Conservation (phyloP, 2,113 vertebrate genomes). For the Herpetotheres cachinnans region DNA sequence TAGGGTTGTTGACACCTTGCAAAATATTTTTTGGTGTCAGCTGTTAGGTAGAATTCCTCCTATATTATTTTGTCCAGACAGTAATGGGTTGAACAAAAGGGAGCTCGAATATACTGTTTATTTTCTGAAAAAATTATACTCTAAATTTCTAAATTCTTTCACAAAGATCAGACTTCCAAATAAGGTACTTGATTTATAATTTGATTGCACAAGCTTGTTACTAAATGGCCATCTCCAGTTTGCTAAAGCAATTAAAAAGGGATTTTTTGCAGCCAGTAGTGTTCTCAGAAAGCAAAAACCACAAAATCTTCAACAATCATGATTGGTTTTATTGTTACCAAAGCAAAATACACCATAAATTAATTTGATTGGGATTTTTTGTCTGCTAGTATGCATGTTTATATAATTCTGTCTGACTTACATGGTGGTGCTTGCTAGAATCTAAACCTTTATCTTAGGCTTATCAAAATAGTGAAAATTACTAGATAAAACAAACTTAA, state of each 20-base stretch:
- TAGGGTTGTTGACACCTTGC: background rate
- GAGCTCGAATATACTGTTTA: background rate
- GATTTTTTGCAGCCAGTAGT: background rate
- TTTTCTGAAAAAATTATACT: background rate
- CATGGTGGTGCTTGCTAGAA: background rate
- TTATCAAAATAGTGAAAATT: background rate
- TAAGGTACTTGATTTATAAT: background rate
- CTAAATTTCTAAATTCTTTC: background rate
- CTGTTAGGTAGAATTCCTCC: background rate
- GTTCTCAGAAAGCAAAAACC: background rate
- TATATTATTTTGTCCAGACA: background rate
- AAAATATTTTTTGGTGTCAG: background rate
- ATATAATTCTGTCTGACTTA: background rate
- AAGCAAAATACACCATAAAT: background rate
- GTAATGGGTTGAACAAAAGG: background rate
- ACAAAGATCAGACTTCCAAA: background rate
- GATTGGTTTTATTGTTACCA: background rate
- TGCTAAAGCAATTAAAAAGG: background rate
- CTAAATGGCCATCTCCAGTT: background rate
- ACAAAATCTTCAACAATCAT: background rate
- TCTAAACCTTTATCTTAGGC: background rate
- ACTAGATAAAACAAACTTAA: background rate
- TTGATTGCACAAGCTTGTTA: background rate
- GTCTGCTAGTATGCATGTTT: background rate
- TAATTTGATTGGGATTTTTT: background rate